A percentile compares a stretch with the other conserved stretches of the same genome.
These are phyloP conservation scores for Syndactyla subalaris DNA, from an alignment of 2,797 vertebrate genomes.

Conservation along the genomic window DNA sequence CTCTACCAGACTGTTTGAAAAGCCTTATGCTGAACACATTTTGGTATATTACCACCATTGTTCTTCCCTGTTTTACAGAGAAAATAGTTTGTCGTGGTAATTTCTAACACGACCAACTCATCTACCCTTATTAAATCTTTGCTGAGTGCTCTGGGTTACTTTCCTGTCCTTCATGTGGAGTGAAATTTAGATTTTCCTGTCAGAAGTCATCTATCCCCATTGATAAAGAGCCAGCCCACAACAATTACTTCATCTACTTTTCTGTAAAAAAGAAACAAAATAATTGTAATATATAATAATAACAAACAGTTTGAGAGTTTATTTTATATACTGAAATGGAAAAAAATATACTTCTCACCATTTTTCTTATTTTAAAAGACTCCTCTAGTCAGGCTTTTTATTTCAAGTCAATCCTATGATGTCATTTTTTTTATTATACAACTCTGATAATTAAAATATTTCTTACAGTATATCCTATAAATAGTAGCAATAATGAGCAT, in stretches of 20 bases:
- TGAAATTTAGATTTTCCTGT: neutral
- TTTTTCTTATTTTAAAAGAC: neutral
- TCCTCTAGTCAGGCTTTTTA: neutral
- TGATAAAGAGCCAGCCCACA: neutral
- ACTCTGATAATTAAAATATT: neutral
- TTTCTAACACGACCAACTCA: neutral
- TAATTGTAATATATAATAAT: neutral
- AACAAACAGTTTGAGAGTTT: neutral
- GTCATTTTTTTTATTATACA: neutral
- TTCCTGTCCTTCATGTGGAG: neutral
- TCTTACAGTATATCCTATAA: neutral
- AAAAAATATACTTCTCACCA: neutral
- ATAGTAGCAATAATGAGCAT: neutral
- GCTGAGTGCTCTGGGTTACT: neutral
- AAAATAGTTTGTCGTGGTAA: fast-evolving
- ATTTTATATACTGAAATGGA: neutral
- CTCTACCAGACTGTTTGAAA: neutral
- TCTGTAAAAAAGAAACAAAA: neutral
- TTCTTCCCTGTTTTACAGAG: neutral
- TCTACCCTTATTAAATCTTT: neutral
- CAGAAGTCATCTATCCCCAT: neutral
- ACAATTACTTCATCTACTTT: neutral
- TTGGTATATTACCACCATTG: neutral
- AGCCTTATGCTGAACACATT: neutral
- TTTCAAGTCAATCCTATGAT: neutral